Percentiles rank a stretch among this genome's conserved stretches.
Conservation (phyloP, 2,113 vertebrate species). For the Phyllostomus discolor region DNA sequence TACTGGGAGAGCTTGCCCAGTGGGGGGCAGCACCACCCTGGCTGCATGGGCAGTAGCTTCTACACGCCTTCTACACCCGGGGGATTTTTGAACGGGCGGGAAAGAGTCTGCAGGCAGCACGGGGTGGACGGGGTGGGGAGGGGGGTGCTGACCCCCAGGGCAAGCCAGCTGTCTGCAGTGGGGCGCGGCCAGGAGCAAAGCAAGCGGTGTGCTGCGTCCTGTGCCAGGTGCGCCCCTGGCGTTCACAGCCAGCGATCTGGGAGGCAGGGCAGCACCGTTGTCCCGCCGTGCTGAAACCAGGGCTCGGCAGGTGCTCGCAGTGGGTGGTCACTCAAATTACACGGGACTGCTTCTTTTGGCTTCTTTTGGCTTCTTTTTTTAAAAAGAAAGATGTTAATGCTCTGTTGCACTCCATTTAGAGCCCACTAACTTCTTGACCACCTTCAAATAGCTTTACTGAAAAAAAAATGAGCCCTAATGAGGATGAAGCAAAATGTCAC, state of each 20-base stretch:
- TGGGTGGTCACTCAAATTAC: background rate
- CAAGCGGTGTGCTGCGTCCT: background rate
- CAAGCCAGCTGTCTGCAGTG: background rate
- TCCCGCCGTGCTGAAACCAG: background rate
- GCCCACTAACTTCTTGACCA: background rate
- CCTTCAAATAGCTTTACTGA: background rate
- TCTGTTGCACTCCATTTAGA: conserved; percentile 23
- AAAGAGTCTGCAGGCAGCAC: background rate
- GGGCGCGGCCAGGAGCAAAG: background rate
- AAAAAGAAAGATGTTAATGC: background rate
- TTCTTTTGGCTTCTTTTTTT: no score
- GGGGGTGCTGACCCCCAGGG: background rate
- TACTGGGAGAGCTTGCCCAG: background rate
- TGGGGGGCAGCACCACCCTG: background rate
- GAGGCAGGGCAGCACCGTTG: background rate
- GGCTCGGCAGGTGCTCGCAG: background rate
- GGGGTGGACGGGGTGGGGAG: background rate
- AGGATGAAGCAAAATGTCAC: background rate
- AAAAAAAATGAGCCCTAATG: conserved; percentile 29
- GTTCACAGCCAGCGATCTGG: background rate
- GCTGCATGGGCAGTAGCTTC: background rate
- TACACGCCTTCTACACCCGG: background rate
- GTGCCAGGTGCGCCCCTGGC: background rate
- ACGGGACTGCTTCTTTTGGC: background rate
- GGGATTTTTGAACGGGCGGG: background rate